Evolutionary conservation across 2,888 invertebrate species (phyloP), one percentile per base, ranked within the genome.

Genomic region (Xestoiulus laeticollis): DNA sequence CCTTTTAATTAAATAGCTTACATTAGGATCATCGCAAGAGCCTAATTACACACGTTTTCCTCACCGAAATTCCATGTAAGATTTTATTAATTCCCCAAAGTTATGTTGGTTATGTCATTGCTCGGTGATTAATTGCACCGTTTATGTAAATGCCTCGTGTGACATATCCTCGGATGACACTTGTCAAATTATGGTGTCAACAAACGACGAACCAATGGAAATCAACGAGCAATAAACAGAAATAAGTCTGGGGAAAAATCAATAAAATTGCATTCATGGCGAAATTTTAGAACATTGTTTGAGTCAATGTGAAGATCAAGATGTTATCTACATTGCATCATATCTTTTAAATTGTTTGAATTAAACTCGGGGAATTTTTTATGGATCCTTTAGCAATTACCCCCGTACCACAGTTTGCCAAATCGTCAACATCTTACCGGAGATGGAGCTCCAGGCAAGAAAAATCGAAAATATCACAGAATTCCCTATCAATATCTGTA

Each of bases 111-210:
- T 26, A 68, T 68, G 68, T 68, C 26, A 68, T 26, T 68, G 68
- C n/a, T 1, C 22, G 68, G 68, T 68, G 68, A 68, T 68, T 68
- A 68, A 68, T 68, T 68, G 68, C 68, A 1, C 22, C 68, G 10
- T 68, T 68, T 22, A 26, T 26, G 68, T 68, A 68, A 22, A 26
- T 26, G 68, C 68, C 26, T 68, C 48, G 59, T n/a, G 8, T 68
- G 68, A 68, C 68, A 68, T 26, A 68, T 68, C 59, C 59, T 59
- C n/a, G 59, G 59, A 59, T 59, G 59, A 1, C 59, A 59, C 59
- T 59, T 68, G 68, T 68, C 68, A 68, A 68, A 68, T 68, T 26
- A 68, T n/a, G 59, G n/a, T 59, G 59, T n/a, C 59, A 59, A 59
- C 59, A 14, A 59, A n/a, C 59, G 59, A 59, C 59, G 59, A 48